phyloP scores from a whole-genome alignment of 2,888 invertebrate genomes.

The Parnassius mnemosyne region DNA sequence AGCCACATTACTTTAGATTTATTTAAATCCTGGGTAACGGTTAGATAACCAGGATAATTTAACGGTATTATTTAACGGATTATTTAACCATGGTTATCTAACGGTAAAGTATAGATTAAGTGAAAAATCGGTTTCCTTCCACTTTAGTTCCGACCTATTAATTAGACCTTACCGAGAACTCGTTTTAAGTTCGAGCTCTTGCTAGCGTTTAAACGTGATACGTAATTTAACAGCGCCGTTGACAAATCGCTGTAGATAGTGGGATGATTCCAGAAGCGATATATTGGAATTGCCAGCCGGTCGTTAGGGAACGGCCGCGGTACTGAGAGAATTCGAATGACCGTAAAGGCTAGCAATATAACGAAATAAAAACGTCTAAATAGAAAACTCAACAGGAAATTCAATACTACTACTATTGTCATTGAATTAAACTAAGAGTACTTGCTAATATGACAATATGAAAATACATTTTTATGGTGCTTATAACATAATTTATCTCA shows the following conservation, averaged over 20 bases:
- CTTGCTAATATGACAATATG: too few species aligned
- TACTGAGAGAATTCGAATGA: conserved; percentile 33
- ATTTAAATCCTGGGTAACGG: too few species aligned
- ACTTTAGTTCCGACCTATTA: conserved; percentile 25
- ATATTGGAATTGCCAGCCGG: conserved; percentile 56
- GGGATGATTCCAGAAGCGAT: conserved; percentile 43
- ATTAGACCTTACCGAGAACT: not conserved
- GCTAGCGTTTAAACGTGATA: conserved; percentile 23
- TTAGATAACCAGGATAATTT: too few species aligned
- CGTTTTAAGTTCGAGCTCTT: conserved; percentile 15
- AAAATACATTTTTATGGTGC: too few species aligned
- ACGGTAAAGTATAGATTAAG: too few species aligned
- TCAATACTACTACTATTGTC: conserved; percentile 1
- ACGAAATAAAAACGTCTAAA: conserved; percentile 20
- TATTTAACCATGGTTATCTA: too few species aligned
- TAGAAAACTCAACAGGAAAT: conserved; percentile 3
- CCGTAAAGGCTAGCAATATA: conserved; percentile 35
- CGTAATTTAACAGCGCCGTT: conserved; percentile 37
- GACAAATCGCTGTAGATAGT: conserved; percentile 39
- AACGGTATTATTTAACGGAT: too few species aligned
- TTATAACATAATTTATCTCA: too few species aligned
- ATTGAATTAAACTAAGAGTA: not conserved
- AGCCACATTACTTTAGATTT: too few species aligned
- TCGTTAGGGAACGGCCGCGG: conserved; percentile 43
- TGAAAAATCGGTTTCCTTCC: too few species aligned